phyloP scores from a whole-genome alignment of 2,797 vertebrate genomes.

The Gorsachius magnificus region DNA sequence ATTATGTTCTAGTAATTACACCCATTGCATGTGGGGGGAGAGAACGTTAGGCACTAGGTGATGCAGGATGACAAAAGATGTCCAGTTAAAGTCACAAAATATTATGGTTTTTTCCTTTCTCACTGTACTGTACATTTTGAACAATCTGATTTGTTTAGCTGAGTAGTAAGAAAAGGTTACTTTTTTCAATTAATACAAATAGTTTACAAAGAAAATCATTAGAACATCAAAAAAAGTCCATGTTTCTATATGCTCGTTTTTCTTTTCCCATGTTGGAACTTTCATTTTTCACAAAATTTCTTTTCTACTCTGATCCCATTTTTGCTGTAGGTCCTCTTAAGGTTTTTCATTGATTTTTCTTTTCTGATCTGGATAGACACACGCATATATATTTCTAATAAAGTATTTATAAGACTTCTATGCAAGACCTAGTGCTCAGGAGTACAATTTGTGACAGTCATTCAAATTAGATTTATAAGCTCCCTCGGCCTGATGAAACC shows the following conservation, averaged over 20 bases:
- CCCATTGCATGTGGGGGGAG: background rate
- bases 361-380: background rate
- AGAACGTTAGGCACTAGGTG: background rate
- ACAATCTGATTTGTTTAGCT: background rate
- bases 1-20: background rate
- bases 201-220: background rate
- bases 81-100: background rate
- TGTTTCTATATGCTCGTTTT: background rate
- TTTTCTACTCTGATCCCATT: background rate
- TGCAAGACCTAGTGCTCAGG: background rate
- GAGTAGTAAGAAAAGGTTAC: background rate
- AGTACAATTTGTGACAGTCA: background rate
- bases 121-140: background rate
- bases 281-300: background rate
- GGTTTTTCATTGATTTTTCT: background rate
- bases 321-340: background rate
- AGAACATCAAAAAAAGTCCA: background rate
- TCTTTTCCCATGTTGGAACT: background rate
- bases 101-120: background rate
- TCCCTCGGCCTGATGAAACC: background rate
- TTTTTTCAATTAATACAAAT: background rate
- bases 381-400: background rate
- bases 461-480: conserved; percentile 5
- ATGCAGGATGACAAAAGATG: background rate
- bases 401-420: background rate